Conservation (phyloP, 2,888 invertebrate genomes). For the Cosmorhoe ocellata region DNA sequence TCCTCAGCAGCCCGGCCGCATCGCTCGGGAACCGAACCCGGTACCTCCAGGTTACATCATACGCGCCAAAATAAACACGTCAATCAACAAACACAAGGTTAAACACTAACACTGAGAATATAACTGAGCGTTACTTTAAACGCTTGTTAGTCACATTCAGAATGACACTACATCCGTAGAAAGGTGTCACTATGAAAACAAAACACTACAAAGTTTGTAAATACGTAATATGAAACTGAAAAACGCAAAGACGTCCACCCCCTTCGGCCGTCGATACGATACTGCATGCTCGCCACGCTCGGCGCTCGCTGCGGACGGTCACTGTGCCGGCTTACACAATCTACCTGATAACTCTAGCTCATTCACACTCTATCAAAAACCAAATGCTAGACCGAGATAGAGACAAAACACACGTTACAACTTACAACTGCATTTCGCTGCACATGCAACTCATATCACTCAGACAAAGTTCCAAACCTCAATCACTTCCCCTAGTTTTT, state of each 20-base stretch:
- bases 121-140: conserved; percentile 39
- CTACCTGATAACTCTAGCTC: conserved; percentile 59
- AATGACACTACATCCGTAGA: conserved; percentile 29
- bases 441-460: conserved; percentile 49
- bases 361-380: conserved; percentile 40
- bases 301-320: no score
- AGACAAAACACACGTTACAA: conserved; percentile 39
- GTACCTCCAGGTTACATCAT: conserved; percentile 71
- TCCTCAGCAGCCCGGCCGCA: conserved; percentile 55
- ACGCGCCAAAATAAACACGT: conserved; percentile 73
- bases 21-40: conserved; percentile 66
- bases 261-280: conserved; percentile 45
- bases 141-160: conserved; percentile 26
- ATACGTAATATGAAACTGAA: conserved; percentile 60
- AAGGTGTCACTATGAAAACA: conserved; percentile 59
- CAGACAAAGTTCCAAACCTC: conserved; percentile 54
- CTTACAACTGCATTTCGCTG: conserved; percentile 54
- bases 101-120: conserved; percentile 60
- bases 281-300: conserved; percentile 54
- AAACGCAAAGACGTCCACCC: conserved; percentile 39
- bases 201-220: conserved; percentile 74
- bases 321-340: conserved; percentile 24
- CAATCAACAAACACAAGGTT: conserved; percentile 77
- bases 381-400: conserved; percentile 48
- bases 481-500: conserved; percentile 33